Percentiles rank a stretch among this genome's conserved stretches.
These are phyloP conservation scores for Tetranychus truncatus DNA, from an alignment of 2,888 invertebrate species.

Conservation along the genomic window DNA sequence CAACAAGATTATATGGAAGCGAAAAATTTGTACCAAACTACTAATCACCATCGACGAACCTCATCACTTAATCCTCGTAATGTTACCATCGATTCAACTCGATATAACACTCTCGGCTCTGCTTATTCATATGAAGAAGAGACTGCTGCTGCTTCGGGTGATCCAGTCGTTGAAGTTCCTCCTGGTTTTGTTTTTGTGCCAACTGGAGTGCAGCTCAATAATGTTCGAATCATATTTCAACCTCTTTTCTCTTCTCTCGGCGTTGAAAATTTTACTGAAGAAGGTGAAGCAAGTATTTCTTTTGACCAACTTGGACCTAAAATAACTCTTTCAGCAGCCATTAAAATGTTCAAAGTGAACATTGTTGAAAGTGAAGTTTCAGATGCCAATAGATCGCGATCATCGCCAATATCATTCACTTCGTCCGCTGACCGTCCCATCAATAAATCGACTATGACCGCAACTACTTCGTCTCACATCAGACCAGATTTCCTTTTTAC, in stretches of 20 bases:
- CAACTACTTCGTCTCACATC: background rate
- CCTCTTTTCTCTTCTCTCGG: constrained; percentile 72
- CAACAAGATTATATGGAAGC: constrained; percentile 48
- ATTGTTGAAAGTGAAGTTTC: constrained; percentile 80
- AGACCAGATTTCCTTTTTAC: background rate
- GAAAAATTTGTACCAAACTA: constrained; percentile 29
- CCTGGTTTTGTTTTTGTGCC: constrained; percentile 29
- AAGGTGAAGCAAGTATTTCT: constrained; percentile 12
- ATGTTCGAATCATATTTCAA: constrained; percentile 83
- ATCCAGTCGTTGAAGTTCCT: constrained; percentile 12
- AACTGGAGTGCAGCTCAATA: constrained; percentile 43
- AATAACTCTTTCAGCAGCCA: constrained; percentile 44
- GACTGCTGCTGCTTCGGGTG: constrained; percentile 6
- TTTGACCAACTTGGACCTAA: constrained; percentile 50
- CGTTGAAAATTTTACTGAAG: constrained; percentile 44
- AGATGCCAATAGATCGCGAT: constrained; percentile 20
- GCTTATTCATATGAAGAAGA: constrained; percentile 29
- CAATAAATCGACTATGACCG: background rate
- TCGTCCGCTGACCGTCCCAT: background rate
- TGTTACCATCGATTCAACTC: constrained; percentile 10
- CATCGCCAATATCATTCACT: constrained; percentile 33
- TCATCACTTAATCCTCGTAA: constrained; percentile 13
- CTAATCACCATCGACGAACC: constrained; percentile 28
- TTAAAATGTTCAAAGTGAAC: constrained; percentile 74
- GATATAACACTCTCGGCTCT: constrained; percentile 30